Conservation (phyloP, 2,113 vertebrate species). For the Heterotis niloticus region DNA sequence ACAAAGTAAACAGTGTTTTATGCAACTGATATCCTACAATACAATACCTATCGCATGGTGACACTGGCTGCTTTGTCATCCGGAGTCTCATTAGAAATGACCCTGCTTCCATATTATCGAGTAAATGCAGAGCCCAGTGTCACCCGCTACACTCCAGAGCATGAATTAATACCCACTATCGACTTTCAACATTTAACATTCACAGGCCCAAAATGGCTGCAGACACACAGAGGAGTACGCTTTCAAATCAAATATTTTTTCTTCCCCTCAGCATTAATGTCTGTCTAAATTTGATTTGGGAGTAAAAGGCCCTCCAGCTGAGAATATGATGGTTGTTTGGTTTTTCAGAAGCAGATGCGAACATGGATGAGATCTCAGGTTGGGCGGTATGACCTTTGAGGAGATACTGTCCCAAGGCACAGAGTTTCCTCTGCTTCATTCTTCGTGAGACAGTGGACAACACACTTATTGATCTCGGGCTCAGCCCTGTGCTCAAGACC, state of each 20-base stretch:
- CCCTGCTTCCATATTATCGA: not conserved
- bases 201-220: too few relatives aligned
- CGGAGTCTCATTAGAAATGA: not conserved
- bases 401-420: not conserved
- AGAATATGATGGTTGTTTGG: not conserved
- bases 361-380: not conserved
- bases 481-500: not conserved
- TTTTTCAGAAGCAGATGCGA: not conserved
- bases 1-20: not conserved
- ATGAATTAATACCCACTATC: conserved; percentile 16
- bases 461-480: not conserved
- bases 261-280: not conserved
- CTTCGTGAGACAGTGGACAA: not conserved
- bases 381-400: not conserved
- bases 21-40: not conserved
- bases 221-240: not conserved
- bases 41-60: not conserved
- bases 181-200: not conserved
- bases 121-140: not conserved
- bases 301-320: too few relatives aligned
- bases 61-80: not conserved
- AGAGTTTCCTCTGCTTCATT: too few relatives aligned
- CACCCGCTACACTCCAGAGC: not conserved
- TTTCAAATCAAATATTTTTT: not conserved
- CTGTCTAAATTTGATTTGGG: not conserved